Base-by-base conservation (phyloP, 2,888 invertebrate genomes). In the Drosophila leonis region DNA sequence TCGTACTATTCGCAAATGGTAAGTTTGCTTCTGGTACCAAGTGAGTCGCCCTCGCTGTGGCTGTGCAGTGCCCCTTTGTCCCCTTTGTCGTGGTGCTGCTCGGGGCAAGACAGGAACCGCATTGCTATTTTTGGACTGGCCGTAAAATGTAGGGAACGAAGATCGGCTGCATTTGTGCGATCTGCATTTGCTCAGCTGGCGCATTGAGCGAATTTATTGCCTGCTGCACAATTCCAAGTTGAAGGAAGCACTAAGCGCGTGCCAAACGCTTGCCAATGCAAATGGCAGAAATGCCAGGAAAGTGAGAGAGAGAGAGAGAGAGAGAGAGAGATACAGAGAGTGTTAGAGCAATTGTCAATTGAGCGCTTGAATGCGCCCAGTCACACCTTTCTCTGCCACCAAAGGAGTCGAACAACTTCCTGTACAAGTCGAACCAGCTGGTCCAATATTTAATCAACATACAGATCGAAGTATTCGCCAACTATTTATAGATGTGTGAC, bases 231-330 rank as follows among this genome's bases (percentile, higher is more conserved):
- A 41, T 67, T 67, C 67, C 80, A 87, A 73, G 78, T 78, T 76
- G 80, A 82, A 75, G 89, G 72, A 86, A 77, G 67, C 76, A 72
- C 71, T 75, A 65, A 75, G 79, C 86, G 76, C 72, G 85, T 82
- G 77, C 71, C 82, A 70, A 57, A 15, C 20, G 61, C 24, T 61
- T 46, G 63, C 20, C 54, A 52, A 44, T 29, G 48, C 33, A 18
- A 51, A 33, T 24, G 3, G 31, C 18, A 13, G 5, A 29, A 49
- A 33, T 49, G 33, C 13, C 8, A 33, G n/a, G 51, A 13, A 27
- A 44, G n/a, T 2, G n/a, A 10, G 27, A 31, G 35, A 10, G 18
- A 12, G 33, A 24, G 5, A 10, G 46, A 29, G 4, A 13, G 54
- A 75, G 7, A 3, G n/a, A 37, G 27, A 9, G 24, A 42, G 52